Evolutionary conservation across 2,888 invertebrate species (phyloP).

Genomic region (Tenthredo distinguenda): DNA sequence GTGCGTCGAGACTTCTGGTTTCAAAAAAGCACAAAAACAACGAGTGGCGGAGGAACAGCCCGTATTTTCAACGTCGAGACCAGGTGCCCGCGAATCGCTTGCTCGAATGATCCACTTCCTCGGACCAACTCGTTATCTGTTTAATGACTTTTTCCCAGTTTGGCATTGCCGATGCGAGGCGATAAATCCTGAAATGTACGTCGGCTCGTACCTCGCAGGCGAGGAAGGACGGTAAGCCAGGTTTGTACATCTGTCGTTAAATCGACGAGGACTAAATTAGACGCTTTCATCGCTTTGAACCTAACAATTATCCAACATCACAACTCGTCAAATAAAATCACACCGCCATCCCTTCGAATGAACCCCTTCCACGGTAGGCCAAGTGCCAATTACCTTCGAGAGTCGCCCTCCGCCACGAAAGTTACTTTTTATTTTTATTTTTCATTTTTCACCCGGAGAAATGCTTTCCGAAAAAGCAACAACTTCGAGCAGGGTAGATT

Average conservation of each 20-base stretch:
- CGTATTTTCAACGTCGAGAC: conserved; percentile 19
- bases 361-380: background rate
- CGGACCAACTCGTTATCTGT: conserved; percentile 39
- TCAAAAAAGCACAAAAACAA: background rate
- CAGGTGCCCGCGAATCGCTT: conserved; percentile 5
- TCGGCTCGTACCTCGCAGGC: background rate
- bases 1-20: background rate
- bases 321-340: conserved; percentile 9
- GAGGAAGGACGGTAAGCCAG: background rate
- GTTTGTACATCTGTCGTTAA: background rate
- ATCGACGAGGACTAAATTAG: background rate
- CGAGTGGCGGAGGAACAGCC: background rate
- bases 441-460: background rate
- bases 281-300: conserved; percentile 8
- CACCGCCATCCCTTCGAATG: background rate
- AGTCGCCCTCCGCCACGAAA: background rate
- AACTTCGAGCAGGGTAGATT: background rate
- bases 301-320: background rate
- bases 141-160: conserved; percentile 46
- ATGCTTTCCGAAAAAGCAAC: background rate
- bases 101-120: conserved; percentile 31
- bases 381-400: background rate
- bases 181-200: conserved; percentile 16
- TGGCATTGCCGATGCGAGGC: conserved; percentile 13
- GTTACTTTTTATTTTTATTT: background rate